Base-by-base conservation (phyloP, 2,113 vertebrate genomes). In the Centropus bengalensis region DNA sequence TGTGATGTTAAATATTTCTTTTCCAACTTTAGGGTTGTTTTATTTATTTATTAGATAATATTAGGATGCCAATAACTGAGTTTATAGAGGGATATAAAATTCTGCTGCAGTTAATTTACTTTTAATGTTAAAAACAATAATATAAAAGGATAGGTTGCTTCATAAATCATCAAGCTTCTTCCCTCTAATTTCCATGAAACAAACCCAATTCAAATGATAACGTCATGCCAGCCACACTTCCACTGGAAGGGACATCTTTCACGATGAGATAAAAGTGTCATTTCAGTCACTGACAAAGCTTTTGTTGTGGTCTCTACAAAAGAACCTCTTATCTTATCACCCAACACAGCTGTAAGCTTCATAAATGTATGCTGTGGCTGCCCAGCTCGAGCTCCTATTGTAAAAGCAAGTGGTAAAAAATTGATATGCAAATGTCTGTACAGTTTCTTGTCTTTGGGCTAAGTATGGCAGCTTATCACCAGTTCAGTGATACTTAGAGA, bases 391-490 rank as follows among this genome's bases (percentile, higher is more conserved):
- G 21, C 32, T 73, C 44, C 63, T 42, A 28, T 56, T 82, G 64
- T 76, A 59, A 83, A 79, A 91, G 14, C 21, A 64, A 49, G 30
- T 14, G 26, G 87, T 71, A 84, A 59, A 77, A 95, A 92, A 89
- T 82, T 69, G 69, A 92, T 94, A 95, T 93, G 95, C 96, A 96
- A 94, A 95, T 95, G 32, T 64, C 88, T 84, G 36, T 60, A 45
- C 44, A 71, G 68, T 71, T 96, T 86, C 73, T 94, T 47, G 45
- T 96, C 94, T 88, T 90, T 86, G 80, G 81, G 86, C 83, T 92
- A 87, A 89, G 88, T 58, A 62, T 82, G 82, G 38, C 58, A 84
- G 42, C 42, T 94, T 95, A 95, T 92, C 86, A 47, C 54, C 62
- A 90, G 75, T 93, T 88, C 22, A 68, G 82, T 66, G 91, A 94